Evolutionary conservation across 2,797 vertebrate species (phyloP).

Genomic region (Intellagama lesueurii): DNA sequence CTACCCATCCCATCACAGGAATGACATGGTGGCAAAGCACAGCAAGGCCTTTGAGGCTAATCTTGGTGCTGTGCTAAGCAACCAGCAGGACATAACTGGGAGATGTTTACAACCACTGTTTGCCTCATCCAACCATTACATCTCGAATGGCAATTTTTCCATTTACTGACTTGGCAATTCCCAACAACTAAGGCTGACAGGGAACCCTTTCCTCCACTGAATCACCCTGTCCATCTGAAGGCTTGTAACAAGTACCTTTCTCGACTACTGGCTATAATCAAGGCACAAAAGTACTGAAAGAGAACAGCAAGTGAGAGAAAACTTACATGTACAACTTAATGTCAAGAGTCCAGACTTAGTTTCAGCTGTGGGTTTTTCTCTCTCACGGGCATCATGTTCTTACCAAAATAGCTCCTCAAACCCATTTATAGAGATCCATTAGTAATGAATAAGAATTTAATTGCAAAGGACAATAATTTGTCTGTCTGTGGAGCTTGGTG

Average conservation of each 20-base stretch:
- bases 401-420: constrained; percentile 6
- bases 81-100: too few species aligned
- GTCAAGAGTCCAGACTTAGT: not conserved
- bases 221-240: not conserved
- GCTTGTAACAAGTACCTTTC: not conserved
- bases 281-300: not conserved
- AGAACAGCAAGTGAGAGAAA: not conserved
- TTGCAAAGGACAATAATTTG: constrained; percentile 26
- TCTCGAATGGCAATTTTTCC: not conserved
- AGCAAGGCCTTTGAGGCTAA: not conserved
- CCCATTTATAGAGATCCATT: not conserved
- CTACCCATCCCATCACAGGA: not conserved
- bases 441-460: constrained; percentile 14
- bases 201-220: not conserved
- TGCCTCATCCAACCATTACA: not conserved
- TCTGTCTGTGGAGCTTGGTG: not conserved
- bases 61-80: not conserved
- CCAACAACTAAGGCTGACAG: not conserved
- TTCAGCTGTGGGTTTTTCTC: not conserved
- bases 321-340: not conserved
- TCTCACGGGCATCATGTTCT: not conserved
- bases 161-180: not conserved
- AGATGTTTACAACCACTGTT: not conserved
- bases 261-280: not conserved
- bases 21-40: not conserved